Evolutionary conservation across 1,140 invertebrate species (phyloP), one percentile per base, ranked within the genome.

Genomic region (Drosophila elegans): DNA sequence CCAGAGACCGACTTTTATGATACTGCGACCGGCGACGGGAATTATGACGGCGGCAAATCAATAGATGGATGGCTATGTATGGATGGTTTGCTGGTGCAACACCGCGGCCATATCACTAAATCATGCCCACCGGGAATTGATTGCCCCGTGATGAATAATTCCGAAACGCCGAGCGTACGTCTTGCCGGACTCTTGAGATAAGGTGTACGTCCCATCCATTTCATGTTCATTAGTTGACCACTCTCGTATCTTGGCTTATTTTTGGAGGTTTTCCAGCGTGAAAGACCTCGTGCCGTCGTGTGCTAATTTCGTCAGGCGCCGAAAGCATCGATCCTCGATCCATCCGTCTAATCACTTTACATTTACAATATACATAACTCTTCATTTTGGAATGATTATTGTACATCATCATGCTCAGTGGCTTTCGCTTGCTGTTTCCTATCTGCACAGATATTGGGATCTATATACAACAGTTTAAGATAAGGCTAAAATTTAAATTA

Each of bases 371-470:
- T 21, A 21, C 16, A 21, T 27, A 55, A 4, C 44, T 39, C 12
- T 45, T n/a, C 36, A 29, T 53, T 38, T 21, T 25, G 27, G 10
- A 16, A 10, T 11, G 13, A 12, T 11, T 16, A 54, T 64, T 80
- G 69, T 85, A 82, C 81, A 86, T 86, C 69, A 86, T 74, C 74
- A 81, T 85, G 81, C 74, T 71, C 68, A 85, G 66, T 74, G 74
- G 54, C 54, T 78, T 86, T 85, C 56, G 48, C 7, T 36, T 6
- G n/a, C 45, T 69, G 48, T 12, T 49, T 45, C 41, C n/a, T 55
- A 76, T 63, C 57, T 25, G 29, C 63, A 62, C 10, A 38, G 11
- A 38, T 38, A 38, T 32, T 5, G 29, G 1, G 1, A 21, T 21
- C 16, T 21, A 21, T 21, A 21, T 21, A 21, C n/a, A n/a, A n/a